Evolutionary conservation across 2,797 vertebrate species (phyloP).

Genomic region (Mormyrus proboscirostris): DNA sequence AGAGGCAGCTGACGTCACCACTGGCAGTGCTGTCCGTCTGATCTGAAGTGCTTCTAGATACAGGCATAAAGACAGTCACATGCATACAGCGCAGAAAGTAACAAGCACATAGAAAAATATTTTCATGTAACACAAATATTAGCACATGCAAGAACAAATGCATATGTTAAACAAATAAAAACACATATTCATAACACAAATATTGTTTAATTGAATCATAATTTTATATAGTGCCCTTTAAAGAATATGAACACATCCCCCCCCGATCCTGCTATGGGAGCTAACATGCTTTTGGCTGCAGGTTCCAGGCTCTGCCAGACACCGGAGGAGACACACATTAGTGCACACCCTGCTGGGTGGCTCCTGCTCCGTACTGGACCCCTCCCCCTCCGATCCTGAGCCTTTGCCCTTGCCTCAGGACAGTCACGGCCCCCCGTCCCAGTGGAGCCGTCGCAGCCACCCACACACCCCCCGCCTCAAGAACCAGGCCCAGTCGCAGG

Average conservation of each 20-base stretch:
- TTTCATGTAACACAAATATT: background rate
- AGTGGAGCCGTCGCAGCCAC: constrained; percentile 47
- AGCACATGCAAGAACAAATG: background rate
- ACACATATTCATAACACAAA: background rate
- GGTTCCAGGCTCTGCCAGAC: constrained; percentile 46
- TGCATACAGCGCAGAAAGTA: background rate
- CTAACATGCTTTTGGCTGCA: constrained; percentile 27
- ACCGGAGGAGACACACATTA: constrained; percentile 52
- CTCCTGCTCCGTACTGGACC: constrained; percentile 33
- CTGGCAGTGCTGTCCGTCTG: background rate
- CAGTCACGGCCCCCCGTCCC: constrained; percentile 35
- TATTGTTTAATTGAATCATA: background rate
- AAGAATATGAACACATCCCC: background rate
- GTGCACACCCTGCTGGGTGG: constrained; percentile 40
- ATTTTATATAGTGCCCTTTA: background rate
- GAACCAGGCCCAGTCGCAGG: constrained; percentile 32
- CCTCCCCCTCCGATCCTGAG: constrained; percentile 34
- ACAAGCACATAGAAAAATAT: background rate
- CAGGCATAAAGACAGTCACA: background rate
- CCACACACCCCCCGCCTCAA: constrained; percentile 31
- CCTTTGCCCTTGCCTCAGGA: constrained; percentile 41
- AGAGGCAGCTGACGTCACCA: background rate
- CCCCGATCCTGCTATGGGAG: background rate
- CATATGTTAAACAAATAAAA: background rate
- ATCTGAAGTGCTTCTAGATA: background rate